Evolutionary conservation across 2,113 vertebrate genomes (phyloP), one percentile per base, ranked within the genome.

Genomic region (Nymphicus hollandicus): DNA sequence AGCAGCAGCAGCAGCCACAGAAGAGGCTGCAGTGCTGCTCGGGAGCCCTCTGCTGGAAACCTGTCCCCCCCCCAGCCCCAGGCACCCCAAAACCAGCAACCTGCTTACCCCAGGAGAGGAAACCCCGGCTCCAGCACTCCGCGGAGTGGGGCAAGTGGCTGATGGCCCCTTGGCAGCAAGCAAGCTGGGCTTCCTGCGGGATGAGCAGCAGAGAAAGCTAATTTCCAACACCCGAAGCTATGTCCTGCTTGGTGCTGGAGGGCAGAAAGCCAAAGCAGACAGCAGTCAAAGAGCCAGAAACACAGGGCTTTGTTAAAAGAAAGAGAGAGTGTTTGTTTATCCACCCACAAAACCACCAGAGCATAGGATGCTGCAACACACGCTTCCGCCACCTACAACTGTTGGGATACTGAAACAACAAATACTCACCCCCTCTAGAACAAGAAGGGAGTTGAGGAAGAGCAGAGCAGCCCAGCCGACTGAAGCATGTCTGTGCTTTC

Each of bases 1-100:
- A 8, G 19, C 4, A 16, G 11, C 24, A 5, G 53, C 76, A 41
- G 56, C 56, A 35, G 56, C 22, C 56, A 24, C 33, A 58, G 56
- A 58, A 58, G 22, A 22, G 33, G 56, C 56, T n/a, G 33, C 8
- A 14, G 44, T 11, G 72, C 79, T 83, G 65, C 79, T 92, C 4
- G 52, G 68, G 65, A 17, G 85, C 85, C 79, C 91, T 83, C 79
- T 92, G 79, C 85, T 92, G 91, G 90, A 44, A 92, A 66, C 44
- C 50, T 65, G 19, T 58, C 7, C 33, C 33, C 23, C 41, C 14
- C 7, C 9, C 3, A 17, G 8, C 46, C 31, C 11, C 17, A 2
- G 6, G 41, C 3, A 3, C 39, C 65, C 80, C 56, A 27, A n/a
- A 41, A 28, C 2, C 31, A 5, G 1, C 73, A 29, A 25, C 11